phyloP scores from a whole-genome alignment of 2,888 invertebrate species.

The Thereva nobilitata region DNA sequence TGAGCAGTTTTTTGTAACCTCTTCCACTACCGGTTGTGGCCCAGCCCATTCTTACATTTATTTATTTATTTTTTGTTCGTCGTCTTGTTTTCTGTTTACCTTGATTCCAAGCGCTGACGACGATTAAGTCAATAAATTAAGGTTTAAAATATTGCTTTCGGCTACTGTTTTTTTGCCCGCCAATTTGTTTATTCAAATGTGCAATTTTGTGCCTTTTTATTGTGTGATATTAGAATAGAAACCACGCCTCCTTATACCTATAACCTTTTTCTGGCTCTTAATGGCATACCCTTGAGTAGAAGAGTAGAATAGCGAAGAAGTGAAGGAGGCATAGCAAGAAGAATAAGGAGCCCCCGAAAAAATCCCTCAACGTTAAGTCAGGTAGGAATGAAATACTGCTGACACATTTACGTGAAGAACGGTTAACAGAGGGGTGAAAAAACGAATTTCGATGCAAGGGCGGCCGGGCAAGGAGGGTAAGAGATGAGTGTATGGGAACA shows the following conservation, averaged over 20 bases:
- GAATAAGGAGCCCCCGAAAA: neutral
- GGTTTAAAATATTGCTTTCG: too few species aligned
- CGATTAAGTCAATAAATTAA: too few species aligned
- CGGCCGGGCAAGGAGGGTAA: slow-evolving; percentile 9
- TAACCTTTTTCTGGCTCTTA: slow-evolving; percentile 7
- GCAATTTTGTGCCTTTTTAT: too few species aligned
- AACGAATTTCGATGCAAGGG: slow-evolving; percentile 29
- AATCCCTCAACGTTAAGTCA: slow-evolving; percentile 30
- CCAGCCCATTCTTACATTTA: neutral
- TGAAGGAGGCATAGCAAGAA: neutral
- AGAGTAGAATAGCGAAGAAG: neutral
- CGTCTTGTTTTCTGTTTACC: neutral
- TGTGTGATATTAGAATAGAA: neutral
- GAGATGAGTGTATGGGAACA: slow-evolving; percentile 20
- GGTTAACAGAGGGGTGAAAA: slow-evolving; percentile 22
- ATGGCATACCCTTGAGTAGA: slow-evolving; percentile 15
- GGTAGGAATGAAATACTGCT: slow-evolving; percentile 38
- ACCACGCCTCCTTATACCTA: slow-evolving; percentile 20
- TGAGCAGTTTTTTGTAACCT: too few species aligned
- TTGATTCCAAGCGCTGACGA: neutral
- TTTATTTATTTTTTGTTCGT: neutral
- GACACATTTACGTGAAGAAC: slow-evolving; percentile 35
- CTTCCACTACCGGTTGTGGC: slow-evolving; percentile 6
- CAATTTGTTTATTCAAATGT: too few species aligned
- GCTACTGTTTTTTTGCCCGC: too few species aligned